Percentiles rank a stretch among this genome's conserved stretches.
phyloP scores from a whole-genome alignment of 1,140 invertebrate genomes.

The Orius insidiosus region DNA sequence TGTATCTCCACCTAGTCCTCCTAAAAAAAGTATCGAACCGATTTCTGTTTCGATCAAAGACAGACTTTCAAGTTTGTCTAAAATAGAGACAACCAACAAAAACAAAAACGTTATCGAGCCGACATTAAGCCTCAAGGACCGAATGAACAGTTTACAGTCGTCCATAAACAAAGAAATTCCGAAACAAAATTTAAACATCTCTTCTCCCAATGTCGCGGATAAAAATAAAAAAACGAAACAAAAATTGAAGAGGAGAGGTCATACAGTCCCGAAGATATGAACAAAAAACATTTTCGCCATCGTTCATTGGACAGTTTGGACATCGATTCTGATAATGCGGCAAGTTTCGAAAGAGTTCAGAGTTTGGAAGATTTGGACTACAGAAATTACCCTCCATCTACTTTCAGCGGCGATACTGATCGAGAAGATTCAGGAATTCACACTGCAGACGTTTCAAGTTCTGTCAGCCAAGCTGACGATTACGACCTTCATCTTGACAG shows the following conservation, averaged over 20 bases:
- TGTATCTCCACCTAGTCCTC: not conserved
- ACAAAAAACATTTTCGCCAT: constrained; percentile 25
- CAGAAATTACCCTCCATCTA: constrained; percentile 32
- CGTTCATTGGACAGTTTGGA: constrained; percentile 46
- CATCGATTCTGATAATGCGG: constrained; percentile 29
- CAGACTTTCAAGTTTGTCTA: constrained; percentile 19
- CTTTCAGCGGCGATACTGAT: constrained; percentile 40
- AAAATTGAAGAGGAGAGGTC: constrained; percentile 8
- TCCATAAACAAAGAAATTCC: constrained; percentile 31
- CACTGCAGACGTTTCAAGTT: constrained; percentile 57
- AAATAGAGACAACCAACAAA: constrained; percentile 8
- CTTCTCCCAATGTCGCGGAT: constrained; percentile 2
- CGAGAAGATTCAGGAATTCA: constrained; percentile 67
- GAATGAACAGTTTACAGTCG: constrained; percentile 33
- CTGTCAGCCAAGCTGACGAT: constrained; percentile 52
- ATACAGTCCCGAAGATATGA: constrained; percentile 20
- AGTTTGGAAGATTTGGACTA: constrained; percentile 43
- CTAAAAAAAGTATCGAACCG: constrained; percentile 7
- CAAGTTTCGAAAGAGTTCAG: constrained; percentile 42
- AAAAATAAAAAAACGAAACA: constrained; percentile 3
- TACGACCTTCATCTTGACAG: constrained; percentile 23
- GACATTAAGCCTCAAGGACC: constrained; percentile 30
- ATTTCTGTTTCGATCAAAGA: constrained; percentile 19
- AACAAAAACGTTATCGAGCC: constrained; percentile 11
- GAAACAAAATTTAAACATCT: constrained; percentile 22